A percentile compares a stretch with the other conserved stretches of the same genome.
Conservation (phyloP, 2,797 vertebrate genomes). For the Chelon auratus region DNA sequence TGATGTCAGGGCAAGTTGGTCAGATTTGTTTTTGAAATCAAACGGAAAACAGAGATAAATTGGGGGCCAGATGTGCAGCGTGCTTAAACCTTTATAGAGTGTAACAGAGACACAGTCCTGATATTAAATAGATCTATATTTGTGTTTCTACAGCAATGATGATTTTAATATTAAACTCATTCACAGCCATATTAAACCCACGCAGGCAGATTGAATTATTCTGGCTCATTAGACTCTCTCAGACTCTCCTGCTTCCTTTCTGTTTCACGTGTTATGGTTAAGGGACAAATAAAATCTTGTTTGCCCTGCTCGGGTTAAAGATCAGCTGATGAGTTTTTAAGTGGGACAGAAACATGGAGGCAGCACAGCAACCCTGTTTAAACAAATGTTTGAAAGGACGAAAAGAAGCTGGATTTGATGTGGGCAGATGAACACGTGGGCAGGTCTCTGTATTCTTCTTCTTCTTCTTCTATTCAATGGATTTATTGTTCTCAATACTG, state of each 20-base stretch:
- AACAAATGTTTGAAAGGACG: too few relatives aligned
- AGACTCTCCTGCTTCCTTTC: neutral
- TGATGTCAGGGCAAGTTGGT: neutral
- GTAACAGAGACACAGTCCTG: neutral
- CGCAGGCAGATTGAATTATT: slow-evolving; percentile 2
- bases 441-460: too few relatives aligned
- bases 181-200: neutral
- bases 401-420: too few relatives aligned
- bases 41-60: slow-evolving; percentile 4
- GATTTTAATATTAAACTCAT: neutral
- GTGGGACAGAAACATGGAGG: neutral
- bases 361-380: too few relatives aligned
- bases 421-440: too few relatives aligned
- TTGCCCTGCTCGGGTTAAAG: too few relatives aligned
- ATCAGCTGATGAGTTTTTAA: too few relatives aligned
- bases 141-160: too few relatives aligned
- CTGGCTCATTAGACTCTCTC: neutral
- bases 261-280: neutral
- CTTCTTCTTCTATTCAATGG: too few relatives aligned
- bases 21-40: slow-evolving; percentile 3
- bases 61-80: neutral
- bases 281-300: neutral
- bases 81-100: neutral
- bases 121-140: neutral
- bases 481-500: too few relatives aligned